Base-by-base conservation (phyloP, 2,113 vertebrate genomes). In the Zootoca vivipara region DNA sequence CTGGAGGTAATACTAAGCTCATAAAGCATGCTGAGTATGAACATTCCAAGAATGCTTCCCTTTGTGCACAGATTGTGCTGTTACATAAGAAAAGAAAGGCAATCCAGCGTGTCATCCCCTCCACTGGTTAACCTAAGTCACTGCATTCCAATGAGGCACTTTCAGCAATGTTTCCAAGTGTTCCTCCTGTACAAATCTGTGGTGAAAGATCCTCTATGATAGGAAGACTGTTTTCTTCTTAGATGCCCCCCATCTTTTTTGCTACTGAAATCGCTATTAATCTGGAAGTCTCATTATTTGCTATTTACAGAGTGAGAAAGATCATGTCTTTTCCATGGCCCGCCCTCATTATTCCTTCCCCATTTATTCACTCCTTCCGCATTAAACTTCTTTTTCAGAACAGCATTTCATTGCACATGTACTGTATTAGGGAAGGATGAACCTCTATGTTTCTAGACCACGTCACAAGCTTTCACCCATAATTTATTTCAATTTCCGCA, bases 341-440 rank as follows among this genome's bases (percentile, higher is more conserved):
- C 1, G n/a, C 9, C 58, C 24, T 70, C 2, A 2, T 38, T 91
- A 85, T 52, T 77, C 5, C 1, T 52, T 28, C 7, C 0, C 3
- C 0, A 28, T 83, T 16, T 38, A 35, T 28, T 35, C 0, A 40
- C 1, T 24, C 16, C 58, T 10, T 26, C 38, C 30, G 26, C 85
- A 4, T n/a, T 8, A 26, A 35, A 35, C n/a, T 83, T 79, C 64
- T 1, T 42, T 88, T 87, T 26, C 33, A 85, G 30, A 24, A 7
- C 0, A 56, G 22, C n/a, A 85, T 42, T 72, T 69, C 0, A 4
- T 42, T 26, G 26, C 16, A 2, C n/a, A 64, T 35, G 56, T 33
- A 58, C 38, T 35, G 56, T 33, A 58, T 64, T 33, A 83, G 38
- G 69, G 28, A 70, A 22, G 67, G 67, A n/a, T 10, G 28, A 52